These are phyloP conservation scores for Arion vulgaris DNA, from an alignment of 1,140 invertebrate species.

Conservation along the genomic window DNA sequence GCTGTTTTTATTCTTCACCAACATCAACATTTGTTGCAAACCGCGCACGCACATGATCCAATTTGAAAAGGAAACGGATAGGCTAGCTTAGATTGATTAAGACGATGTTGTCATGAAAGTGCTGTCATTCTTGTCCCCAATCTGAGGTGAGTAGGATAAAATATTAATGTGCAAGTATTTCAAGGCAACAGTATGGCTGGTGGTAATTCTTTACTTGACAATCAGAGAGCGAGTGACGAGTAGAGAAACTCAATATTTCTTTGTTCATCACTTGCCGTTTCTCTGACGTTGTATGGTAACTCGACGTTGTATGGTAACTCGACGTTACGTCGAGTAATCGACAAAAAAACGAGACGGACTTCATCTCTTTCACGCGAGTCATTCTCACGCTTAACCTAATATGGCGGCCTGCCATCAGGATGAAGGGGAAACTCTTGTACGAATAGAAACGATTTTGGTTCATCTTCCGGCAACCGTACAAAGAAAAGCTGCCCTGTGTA, in stretches of 20 bases:
- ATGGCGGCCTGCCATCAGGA: conserved; percentile 14
- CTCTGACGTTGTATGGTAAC: too few species aligned
- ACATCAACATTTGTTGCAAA: too few species aligned
- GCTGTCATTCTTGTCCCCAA: background rate
- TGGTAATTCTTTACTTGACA: background rate
- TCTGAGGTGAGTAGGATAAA: conserved; percentile 16
- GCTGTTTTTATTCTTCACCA: too few species aligned
- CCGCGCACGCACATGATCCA: background rate
- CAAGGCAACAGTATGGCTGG: background rate
- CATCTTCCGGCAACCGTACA: conserved; percentile 9
- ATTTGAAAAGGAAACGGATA: background rate
- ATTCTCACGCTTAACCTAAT: background rate
- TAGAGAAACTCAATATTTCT: conserved; percentile 22
- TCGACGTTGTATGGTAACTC: conserved; percentile 8
- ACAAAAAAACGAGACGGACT: background rate
- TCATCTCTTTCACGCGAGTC: conserved; percentile 2
- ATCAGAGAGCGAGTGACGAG: conserved; percentile 12
- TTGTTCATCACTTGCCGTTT: conserved; percentile 22
- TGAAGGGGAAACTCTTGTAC: background rate
- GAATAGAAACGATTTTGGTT: background rate
- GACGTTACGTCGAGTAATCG: conserved; percentile 14
- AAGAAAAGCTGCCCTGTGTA: background rate
- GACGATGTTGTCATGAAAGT: background rate
- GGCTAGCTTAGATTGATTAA: background rate
- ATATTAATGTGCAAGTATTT: conserved; percentile 5